Evolutionary conservation across 2,113 vertebrate species (phyloP), one percentile per base, ranked within the genome.

Genomic region (Aptenodytes patagonicus): DNA sequence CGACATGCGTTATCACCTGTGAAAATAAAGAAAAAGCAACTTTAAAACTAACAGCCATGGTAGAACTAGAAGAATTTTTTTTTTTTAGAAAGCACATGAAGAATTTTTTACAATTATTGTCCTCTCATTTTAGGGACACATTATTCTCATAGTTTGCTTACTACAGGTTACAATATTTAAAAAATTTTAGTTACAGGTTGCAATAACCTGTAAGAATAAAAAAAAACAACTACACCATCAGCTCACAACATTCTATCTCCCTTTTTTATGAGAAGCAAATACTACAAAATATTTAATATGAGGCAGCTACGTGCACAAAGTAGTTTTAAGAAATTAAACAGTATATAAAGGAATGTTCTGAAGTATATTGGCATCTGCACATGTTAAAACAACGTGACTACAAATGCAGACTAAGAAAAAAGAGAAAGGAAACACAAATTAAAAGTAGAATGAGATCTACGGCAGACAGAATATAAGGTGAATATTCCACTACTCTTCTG

Each of bases 1-100:
- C 99, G 98, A 96, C 99, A 99, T 47, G 99, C 98, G 54, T 99
- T 99, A 95, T 99, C 99, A 98, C 99, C 99, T 99, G 98, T 76
- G 96, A 96, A 66, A 91, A 94, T 19, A 8, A 60, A 42, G 42
- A 82, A 57, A 83, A 51, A 8, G 1, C 90, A 91, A 91, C 52
- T 76, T 96, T 52, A 70, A 86, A 68, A 83, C 34, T 32, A 83
- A 81, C 42, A 95, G 36, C 7, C 70, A 58, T 17, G 22, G 12
- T 31, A 83, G 8, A 80, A 66, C 3, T 49, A 36, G 17, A 73
- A 29, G 17, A 11, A 11, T 17, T 42, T 8, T 44, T 54, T 44
- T 54, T 58, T n/a, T 49, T 17, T 7, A n/a, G 11, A 78, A 73
- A 73, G 34, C 8, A 66, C 18, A 15, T 31, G 8, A 91, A 75